Percentiles rank a stretch among this genome's conserved stretches.
These are phyloP conservation scores for Meteorus cinctellus DNA, from an alignment of 2,888 invertebrate genomes.

Conservation along the genomic window DNA sequence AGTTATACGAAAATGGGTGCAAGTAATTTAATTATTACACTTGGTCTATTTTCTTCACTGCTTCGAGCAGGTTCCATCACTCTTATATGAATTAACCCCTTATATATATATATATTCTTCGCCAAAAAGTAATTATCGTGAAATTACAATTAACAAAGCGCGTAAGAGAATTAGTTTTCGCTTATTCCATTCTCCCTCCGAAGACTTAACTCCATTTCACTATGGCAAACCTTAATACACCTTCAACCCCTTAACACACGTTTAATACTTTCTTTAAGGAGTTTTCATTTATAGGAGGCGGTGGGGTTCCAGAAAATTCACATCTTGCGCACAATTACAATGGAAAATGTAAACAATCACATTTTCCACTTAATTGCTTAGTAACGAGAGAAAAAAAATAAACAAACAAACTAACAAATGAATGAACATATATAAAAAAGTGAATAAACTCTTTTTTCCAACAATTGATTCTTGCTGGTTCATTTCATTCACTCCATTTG, in stretches of 20 bases:
- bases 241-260: background rate
- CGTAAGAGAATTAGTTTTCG: background rate
- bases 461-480: background rate
- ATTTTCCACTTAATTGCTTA: background rate
- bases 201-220: background rate
- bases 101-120: background rate
- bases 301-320: background rate
- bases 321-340: background rate
- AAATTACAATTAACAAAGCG: conserved; percentile 15
- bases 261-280: background rate
- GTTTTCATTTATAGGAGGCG: background rate
- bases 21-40: background rate
- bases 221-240: background rate
- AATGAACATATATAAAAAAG: background rate
- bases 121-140: background rate
- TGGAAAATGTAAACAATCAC: background rate
- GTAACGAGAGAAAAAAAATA: background rate
- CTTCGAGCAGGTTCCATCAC: background rate
- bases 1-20: background rate
- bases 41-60: background rate
- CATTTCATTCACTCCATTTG: background rate
- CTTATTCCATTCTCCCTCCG: background rate
- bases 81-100: background rate
- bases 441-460: background rate
- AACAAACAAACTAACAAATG: background rate